Conservation (phyloP, 2,888 invertebrate species). For the Cloeon dipterum region DNA sequence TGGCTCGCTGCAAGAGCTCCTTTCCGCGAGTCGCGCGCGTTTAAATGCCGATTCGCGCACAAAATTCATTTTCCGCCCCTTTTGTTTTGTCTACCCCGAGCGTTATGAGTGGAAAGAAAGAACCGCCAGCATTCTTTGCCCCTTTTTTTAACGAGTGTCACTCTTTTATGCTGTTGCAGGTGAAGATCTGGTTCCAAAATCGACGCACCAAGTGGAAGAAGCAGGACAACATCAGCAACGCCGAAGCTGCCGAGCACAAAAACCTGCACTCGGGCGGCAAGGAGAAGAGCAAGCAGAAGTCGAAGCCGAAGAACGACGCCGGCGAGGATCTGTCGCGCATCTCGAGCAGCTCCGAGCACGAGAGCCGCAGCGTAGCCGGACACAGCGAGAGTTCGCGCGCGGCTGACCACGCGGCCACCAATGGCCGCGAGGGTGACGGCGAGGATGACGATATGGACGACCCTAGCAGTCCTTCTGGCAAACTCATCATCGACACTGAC, state of each 20-base stretch:
- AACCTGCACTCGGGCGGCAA: constrained; percentile 16
- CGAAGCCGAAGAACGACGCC: too few relatives aligned
- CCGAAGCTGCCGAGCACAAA: constrained; percentile 69
- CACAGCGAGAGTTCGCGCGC: neutral
- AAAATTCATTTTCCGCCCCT: too few relatives aligned
- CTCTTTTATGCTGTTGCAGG: constrained; percentile 30
- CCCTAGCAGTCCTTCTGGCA: neutral
- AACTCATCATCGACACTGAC: neutral
- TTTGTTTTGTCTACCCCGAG: neutral
- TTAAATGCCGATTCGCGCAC: too few relatives aligned
- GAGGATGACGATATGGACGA: neutral
- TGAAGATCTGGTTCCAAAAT: constrained; percentile 82
- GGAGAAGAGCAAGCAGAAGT: constrained; percentile 3
- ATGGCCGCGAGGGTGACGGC: neutral
- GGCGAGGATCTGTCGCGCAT: too few relatives aligned
- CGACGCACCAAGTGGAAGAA: constrained; percentile 71
- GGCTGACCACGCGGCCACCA: neutral
- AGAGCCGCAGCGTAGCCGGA: neutral
- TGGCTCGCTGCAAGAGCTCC: too few relatives aligned
- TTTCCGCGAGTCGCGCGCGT: too few relatives aligned
- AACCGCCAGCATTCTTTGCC: too few relatives aligned
- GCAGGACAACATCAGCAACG: constrained; percentile 75
- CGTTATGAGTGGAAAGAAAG: too few relatives aligned
- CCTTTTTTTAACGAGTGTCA: too few relatives aligned
- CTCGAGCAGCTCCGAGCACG: neutral